A percentile compares a stretch with the other conserved stretches of the same genome.
These are phyloP conservation scores for Andrena praecox DNA, from an alignment of 2,888 invertebrate species.

Conservation along the genomic window DNA sequence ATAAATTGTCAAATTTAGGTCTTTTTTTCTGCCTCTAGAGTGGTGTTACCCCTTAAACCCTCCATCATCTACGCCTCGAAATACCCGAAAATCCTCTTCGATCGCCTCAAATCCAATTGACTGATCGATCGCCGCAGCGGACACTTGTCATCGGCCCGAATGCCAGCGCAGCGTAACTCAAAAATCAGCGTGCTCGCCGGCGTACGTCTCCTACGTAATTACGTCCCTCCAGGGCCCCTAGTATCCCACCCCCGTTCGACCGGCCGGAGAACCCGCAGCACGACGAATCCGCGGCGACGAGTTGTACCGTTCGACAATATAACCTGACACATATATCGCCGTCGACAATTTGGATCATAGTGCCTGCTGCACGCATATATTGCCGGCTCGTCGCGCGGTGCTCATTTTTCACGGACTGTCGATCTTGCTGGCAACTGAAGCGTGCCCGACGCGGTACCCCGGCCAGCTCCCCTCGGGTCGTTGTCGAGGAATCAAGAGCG, in stretches of 20 bases:
- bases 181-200: conserved; percentile 32
- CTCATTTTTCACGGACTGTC: conserved; percentile 84
- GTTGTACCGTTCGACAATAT: conserved; percentile 63
- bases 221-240: background rate
- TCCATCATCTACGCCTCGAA: background rate
- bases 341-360: conserved; percentile 76
- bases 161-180: conserved; percentile 69
- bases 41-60: background rate
- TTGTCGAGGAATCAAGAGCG: conserved; percentile 78
- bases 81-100: background rate
- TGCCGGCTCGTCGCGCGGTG: conserved; percentile 70
- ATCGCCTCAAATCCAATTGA: conserved; percentile 1
- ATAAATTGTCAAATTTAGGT: too few species aligned
- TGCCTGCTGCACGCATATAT: conserved; percentile 80
- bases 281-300: background rate
- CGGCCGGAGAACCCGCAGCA: background rate
- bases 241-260: background rate
- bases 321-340: conserved; percentile 65
- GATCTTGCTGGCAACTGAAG: conserved; percentile 84
- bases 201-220: background rate
- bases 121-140: conserved; percentile 4
- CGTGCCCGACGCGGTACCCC: conserved; percentile 75
- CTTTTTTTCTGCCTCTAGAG: too few species aligned
- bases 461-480: conserved; percentile 71
- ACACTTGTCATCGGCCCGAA: conserved; percentile 62